phyloP scores from a whole-genome alignment of 2,797 vertebrate species.

The Galago senegalensis region DNA sequence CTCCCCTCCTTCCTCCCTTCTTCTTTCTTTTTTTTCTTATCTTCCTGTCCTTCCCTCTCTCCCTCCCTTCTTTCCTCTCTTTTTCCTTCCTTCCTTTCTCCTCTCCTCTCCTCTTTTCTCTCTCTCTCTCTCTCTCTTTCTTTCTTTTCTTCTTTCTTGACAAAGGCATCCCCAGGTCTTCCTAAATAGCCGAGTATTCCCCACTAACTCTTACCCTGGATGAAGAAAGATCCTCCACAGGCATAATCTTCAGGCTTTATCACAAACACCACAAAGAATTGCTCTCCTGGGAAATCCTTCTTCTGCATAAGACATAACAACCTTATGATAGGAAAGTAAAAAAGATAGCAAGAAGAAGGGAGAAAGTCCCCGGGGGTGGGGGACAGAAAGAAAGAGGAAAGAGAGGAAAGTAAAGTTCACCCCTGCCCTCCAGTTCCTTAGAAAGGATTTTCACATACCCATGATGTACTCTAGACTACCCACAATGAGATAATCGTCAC shows the following conservation, averaged over 20 bases:
- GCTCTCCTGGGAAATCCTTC: slow-evolving; percentile 90
- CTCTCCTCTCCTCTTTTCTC: no score
- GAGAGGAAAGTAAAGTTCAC: slow-evolving; percentile 22
- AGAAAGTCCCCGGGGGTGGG: background rate
- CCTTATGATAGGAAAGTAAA: slow-evolving; percentile 44
- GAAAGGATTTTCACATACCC: background rate
- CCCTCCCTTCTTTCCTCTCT: no score
- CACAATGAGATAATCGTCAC: background rate
- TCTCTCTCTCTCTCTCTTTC: no score
- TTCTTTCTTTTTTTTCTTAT: no score
- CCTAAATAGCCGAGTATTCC: background rate
- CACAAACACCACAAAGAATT: slow-evolving; percentile 92
- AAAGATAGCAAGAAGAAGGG: slow-evolving; percentile 29
- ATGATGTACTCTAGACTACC: background rate
- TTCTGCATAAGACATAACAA: slow-evolving; percentile 86
- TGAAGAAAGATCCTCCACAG: slow-evolving; percentile 90
- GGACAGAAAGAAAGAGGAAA: slow-evolving; percentile 29
- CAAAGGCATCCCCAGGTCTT: background rate
- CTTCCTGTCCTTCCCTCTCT: no score
- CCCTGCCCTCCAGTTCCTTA: background rate
- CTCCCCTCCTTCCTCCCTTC: no score
- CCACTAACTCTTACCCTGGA: slow-evolving; percentile 86
- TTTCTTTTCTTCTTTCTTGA: background rate
- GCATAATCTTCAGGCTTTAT: slow-evolving; percentile 92
- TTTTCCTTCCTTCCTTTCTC: no score